phyloP scores from a whole-genome alignment of 2,888 invertebrate species.

The Eilema sororculum region DNA sequence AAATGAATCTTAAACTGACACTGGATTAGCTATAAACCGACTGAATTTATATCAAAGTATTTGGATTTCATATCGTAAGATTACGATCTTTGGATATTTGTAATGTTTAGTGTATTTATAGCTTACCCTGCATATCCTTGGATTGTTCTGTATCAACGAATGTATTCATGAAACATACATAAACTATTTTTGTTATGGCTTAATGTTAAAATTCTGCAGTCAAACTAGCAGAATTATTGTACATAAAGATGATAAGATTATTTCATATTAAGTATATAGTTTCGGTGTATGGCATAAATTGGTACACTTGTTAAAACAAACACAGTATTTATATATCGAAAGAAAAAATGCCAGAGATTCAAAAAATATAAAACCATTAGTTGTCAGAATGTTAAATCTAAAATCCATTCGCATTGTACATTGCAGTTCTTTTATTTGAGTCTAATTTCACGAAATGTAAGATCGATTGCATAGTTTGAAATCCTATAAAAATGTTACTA shows the following conservation, averaged over 20 bases:
- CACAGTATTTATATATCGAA: not conserved
- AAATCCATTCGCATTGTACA: not conserved
- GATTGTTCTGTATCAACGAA: conserved; percentile 8
- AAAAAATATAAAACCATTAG: not conserved
- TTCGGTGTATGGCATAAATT: not conserved
- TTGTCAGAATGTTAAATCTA: not conserved
- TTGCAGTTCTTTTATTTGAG: not conserved
- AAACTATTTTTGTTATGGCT: not conserved
- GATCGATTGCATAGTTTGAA: not conserved
- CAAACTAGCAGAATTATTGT: conserved; percentile 18
- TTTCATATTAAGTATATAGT: not conserved
- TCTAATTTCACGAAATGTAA: not conserved
- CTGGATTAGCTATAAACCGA: not conserved
- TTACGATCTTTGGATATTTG: not conserved
- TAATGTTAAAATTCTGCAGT: not conserved
- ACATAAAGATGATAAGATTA: conserved; percentile 15
- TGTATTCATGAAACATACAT: not conserved
- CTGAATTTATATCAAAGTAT: conserved; percentile 6
- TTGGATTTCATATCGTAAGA: not conserved
- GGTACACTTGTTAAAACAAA: too few species aligned
- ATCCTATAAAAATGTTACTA: not conserved
- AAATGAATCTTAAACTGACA: not conserved
- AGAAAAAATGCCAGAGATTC: not conserved
- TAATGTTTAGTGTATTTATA: not conserved
- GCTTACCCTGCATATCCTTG: not conserved